Percentiles rank a stretch among this genome's conserved stretches.
Evolutionary conservation across 1,140 invertebrate genomes (phyloP).

Genomic region (Sycobia sp.): DNA sequence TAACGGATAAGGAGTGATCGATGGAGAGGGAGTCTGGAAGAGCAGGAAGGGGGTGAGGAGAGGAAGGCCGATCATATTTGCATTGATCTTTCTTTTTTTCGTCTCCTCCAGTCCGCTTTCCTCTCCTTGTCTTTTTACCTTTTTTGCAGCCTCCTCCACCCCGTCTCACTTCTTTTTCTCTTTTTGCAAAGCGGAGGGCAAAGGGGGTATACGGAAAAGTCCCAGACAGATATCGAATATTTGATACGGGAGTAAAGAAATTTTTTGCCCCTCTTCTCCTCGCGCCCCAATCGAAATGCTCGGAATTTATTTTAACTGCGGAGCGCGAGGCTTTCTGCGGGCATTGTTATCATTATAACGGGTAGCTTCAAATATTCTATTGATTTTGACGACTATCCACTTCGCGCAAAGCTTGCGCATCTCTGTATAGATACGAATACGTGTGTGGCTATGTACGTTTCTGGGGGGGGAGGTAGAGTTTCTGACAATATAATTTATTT

Average conservation of each 20-base stretch:
- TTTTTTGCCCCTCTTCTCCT: slow-evolving; percentile 7
- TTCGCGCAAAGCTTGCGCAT: not conserved
- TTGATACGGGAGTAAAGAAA: slow-evolving; percentile 28
- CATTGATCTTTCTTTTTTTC: slow-evolving; percentile 25
- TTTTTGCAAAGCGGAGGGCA: slow-evolving; percentile 1
- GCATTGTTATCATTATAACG: slow-evolving; percentile 13
- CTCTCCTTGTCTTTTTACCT: not conserved
- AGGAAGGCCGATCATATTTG: slow-evolving; percentile 12
- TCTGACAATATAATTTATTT: too few species aligned
- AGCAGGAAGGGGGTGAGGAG: not conserved
- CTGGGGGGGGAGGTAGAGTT: too few species aligned
- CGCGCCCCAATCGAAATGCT: too few species aligned
- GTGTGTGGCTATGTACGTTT: too few species aligned
- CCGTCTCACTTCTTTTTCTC: not conserved
- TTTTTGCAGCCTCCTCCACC: slow-evolving; percentile 8
- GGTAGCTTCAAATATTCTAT: slow-evolving; percentile 24
- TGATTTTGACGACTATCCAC: slow-evolving; percentile 16
- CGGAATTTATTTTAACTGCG: slow-evolving; percentile 23
- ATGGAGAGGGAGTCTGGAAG: too few species aligned
- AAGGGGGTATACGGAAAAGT: slow-evolving; percentile 15
- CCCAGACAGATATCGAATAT: slow-evolving; percentile 33
- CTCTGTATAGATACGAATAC: too few species aligned
- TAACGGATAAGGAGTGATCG: too few species aligned
- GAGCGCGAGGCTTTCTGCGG: not conserved
- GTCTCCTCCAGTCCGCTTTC: not conserved